Percentiles rank a stretch among this genome's conserved stretches.
These are phyloP conservation scores for Agrotis exclamationis DNA, from an alignment of 2,888 invertebrate species.

Conservation along the genomic window DNA sequence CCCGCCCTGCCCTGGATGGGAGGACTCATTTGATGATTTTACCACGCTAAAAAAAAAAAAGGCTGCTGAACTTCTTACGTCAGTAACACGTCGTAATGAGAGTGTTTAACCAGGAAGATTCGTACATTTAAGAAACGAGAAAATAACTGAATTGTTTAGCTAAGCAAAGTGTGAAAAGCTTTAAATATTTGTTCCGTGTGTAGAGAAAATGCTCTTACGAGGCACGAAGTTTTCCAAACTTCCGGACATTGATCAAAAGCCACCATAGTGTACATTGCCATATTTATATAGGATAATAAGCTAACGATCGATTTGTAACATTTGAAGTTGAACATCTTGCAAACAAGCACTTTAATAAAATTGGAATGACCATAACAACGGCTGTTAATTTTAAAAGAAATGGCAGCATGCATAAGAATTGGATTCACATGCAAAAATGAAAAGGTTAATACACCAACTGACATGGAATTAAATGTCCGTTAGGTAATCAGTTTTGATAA, in stretches of 20 bases:
- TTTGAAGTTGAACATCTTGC: neutral
- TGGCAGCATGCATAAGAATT: constrained; percentile 5
- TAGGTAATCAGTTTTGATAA: constrained; percentile 1
- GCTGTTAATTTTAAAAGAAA: constrained; percentile 1
- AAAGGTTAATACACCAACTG: neutral
- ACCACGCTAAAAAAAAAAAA: too few relatives aligned
- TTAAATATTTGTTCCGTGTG: constrained; percentile 35
- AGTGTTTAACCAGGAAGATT: constrained; percentile 9
- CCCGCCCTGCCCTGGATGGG: too few relatives aligned
- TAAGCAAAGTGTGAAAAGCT: constrained; percentile 25
- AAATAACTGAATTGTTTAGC: constrained; percentile 18
- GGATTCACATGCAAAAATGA: constrained; percentile 5
- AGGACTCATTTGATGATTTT: too few relatives aligned
- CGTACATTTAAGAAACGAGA: constrained; percentile 18
- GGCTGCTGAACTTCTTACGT: neutral
- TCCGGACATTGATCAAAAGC: neutral
- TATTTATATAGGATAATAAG: neutral
- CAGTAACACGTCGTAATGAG: too few relatives aligned
- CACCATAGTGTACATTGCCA: too few relatives aligned
- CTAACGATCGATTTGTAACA: neutral
- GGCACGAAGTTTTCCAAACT: constrained; percentile 13
- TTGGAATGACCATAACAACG: neutral
- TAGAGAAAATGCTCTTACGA: constrained; percentile 42
- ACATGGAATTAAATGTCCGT: neutral
- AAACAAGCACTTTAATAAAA: constrained; percentile 4